phyloP scores from a whole-genome alignment of 2,888 invertebrate species.

The Pollenia labialis region DNA sequence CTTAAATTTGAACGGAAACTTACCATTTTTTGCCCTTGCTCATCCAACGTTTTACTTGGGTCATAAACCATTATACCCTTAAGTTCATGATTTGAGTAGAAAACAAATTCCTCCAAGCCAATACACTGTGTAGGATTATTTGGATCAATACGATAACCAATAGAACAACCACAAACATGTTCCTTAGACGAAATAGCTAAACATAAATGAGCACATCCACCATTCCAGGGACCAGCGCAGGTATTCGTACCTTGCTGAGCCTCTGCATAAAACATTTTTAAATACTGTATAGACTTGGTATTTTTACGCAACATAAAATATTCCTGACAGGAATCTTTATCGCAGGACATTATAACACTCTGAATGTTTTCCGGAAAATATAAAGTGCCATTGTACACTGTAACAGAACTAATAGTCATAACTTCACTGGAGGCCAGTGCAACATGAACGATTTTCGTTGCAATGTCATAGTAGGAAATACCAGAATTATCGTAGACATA shows the following conservation, averaged over 20 bases:
- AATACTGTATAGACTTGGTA: slow-evolving; percentile 87
- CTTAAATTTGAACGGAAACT: slow-evolving; percentile 30
- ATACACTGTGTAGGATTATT: slow-evolving; percentile 85
- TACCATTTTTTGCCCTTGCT: slow-evolving; percentile 77
- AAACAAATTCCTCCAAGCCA: slow-evolving; percentile 88
- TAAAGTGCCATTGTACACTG: slow-evolving; percentile 87
- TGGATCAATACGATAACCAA: slow-evolving; percentile 87
- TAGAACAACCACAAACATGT: slow-evolving; percentile 90
- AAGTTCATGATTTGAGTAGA: slow-evolving; percentile 92
- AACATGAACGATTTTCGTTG: slow-evolving; percentile 79
- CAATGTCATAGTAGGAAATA: slow-evolving; percentile 87
- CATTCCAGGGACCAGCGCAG: slow-evolving; percentile 85
- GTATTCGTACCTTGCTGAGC: slow-evolving; percentile 87
- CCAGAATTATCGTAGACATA: slow-evolving; percentile 87
- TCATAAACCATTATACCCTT: slow-evolving; percentile 86
- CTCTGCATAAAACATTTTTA: slow-evolving; percentile 89
- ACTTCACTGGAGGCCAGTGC: slow-evolving; percentile 80
- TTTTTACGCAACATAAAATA: slow-evolving; percentile 85
- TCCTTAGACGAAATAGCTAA: slow-evolving; percentile 86
- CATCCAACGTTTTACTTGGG: slow-evolving; percentile 76
- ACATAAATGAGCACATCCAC: slow-evolving; percentile 90
- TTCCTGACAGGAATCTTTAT: slow-evolving; percentile 85
- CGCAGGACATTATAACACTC: slow-evolving; percentile 87
- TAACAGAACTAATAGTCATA: slow-evolving; percentile 86
- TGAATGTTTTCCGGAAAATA: slow-evolving; percentile 89